These are phyloP conservation scores for Apis mellifera DNA, from an alignment of 1,140 invertebrate species.

Conservation along the genomic window DNA sequence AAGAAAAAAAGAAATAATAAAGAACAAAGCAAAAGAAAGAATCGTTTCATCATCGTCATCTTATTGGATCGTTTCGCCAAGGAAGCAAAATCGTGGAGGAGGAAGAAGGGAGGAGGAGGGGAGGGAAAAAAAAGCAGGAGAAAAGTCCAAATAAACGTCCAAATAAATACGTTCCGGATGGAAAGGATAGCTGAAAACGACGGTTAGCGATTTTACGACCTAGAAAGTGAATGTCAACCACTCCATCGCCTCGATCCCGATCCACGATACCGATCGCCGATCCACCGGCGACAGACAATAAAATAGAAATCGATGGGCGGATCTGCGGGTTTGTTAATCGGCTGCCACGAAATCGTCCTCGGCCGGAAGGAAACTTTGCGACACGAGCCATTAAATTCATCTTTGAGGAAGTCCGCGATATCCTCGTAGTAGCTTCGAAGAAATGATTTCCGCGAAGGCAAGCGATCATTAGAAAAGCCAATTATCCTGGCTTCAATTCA, in stretches of 20 bases:
- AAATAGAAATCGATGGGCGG: constrained; percentile 70
- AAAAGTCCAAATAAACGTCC: constrained; percentile 10
- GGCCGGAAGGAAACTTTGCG: constrained; percentile 21
- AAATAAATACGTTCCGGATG: constrained; percentile 69
- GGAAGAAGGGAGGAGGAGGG: too few species aligned
- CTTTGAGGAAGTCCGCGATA: constrained; percentile 4
- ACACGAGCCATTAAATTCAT: constrained; percentile 43
- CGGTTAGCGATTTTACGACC: constrained; percentile 73
- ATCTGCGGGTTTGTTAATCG: constrained; percentile 32
- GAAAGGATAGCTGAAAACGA: constrained; percentile 54
- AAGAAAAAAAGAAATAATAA: too few species aligned
- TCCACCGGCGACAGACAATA: constrained; percentile 49
- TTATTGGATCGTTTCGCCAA: neutral
- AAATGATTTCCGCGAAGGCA: neutral
- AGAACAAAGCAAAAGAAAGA: too few species aligned
- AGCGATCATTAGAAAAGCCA: neutral
- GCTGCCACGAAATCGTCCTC: constrained; percentile 15
- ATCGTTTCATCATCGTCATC: neutral
- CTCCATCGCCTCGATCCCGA: constrained; percentile 30
- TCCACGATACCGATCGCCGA: constrained; percentile 27
- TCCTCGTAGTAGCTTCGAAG: neutral
- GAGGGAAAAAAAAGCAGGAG: neutral
- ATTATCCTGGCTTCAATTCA: neutral
- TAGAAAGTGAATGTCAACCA: constrained; percentile 78
- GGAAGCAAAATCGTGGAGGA: neutral